phyloP scores from a whole-genome alignment of 2,797 vertebrate genomes.

The Pseudochirops corinnae region DNA sequence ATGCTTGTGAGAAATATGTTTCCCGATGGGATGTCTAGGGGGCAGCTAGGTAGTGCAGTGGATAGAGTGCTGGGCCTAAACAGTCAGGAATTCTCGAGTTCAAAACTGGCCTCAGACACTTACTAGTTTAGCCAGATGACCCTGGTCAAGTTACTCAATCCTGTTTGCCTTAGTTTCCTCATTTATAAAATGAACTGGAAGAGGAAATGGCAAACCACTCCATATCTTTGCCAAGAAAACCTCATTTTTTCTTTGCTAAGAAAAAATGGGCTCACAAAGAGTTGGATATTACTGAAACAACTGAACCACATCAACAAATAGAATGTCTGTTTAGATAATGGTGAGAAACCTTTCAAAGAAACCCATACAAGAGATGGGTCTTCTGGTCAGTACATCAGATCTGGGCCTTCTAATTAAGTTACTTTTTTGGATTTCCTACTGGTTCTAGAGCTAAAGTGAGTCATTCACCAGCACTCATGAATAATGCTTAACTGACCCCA shows the following conservation, averaged over 20 bases:
- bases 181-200: neutral
- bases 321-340: neutral
- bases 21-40: neutral
- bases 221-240: neutral
- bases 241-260: no score
- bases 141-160: neutral
- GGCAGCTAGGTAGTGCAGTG: neutral
- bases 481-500: neutral
- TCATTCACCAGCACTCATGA: neutral
- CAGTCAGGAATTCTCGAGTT: neutral
- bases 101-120: neutral
- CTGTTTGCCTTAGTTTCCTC: neutral
- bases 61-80: neutral
- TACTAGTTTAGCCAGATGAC: neutral
- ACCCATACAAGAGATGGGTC: neutral
- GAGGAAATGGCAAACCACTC: neutral
- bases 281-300: neutral
- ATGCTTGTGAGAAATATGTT: neutral
- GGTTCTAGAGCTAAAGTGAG: neutral
- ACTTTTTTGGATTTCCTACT: neutral
- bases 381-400: neutral
- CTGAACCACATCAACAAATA: neutral
- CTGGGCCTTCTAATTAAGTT: neutral
- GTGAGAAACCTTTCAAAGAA: neutral
- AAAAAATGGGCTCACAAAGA: neutral